Base-by-base conservation (phyloP, 1,140 invertebrate genomes). In the Lucilia sericata region DNA sequence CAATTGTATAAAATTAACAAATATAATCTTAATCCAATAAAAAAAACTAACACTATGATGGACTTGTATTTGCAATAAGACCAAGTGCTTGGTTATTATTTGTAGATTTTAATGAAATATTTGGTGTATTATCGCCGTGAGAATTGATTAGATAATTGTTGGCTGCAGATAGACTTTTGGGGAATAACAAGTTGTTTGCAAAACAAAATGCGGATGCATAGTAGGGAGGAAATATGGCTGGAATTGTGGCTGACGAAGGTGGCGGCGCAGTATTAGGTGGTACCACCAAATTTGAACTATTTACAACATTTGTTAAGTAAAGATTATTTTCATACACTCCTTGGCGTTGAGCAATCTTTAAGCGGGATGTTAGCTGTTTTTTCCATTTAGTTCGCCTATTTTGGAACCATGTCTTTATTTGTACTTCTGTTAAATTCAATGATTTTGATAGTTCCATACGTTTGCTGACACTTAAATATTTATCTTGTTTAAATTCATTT, bases 381-480 rank as follows among this genome's bases (percentile, higher is more conserved):
- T 99, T 98, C 97, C 97, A 98, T 88, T 99, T 99, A 0, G 97
- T 99, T 84, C 97, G 92, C 80, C 97, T 93, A 91, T 98, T 98
- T 92, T 99, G 97, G 88, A 98, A 99, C 98, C 98, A 99, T 0
- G 98, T 99, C 91, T 99, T 99, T 83, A 99, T 98, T 92, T 99
- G 98, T 3, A 98, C 97, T 92, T 99, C 98, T 0, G 97, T 98
- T 13, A 99, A 91, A 84, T 94, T 96, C 9, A 99, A 89, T 0
- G 94, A 94, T 90, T 97, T 97, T 0, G 97, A 98, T 1, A 99
- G 92, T 87, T 99, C 97, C 95, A 98, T 95, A 75, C 98, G 92
- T 92, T 99, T 99, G 85, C 95, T 97, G 0, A 99, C 98, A 88
- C 97, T 98, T 10, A 99, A 92, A 90, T 99, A 99, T 91, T 99